Conservation (phyloP, 2,113 vertebrate species). For the Ondatra zibethicus region DNA sequence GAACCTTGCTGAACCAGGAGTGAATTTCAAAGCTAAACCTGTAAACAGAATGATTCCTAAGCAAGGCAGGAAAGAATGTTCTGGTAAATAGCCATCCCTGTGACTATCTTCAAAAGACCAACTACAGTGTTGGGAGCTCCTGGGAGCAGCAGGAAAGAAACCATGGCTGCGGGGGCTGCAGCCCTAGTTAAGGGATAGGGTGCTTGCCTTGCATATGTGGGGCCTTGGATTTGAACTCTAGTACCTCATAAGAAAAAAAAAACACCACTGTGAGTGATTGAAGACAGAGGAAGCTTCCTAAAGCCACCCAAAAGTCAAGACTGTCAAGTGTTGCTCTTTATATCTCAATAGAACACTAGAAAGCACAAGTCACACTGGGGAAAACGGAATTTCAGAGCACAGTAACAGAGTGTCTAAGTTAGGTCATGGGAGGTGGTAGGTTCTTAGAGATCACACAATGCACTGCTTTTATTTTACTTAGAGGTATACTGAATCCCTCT, state of each 20-base stretch:
- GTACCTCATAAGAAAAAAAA: background rate
- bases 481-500: background rate
- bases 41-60: background rate
- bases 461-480: background rate
- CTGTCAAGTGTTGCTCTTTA: background rate
- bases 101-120: constrained; percentile 42
- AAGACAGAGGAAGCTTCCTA: constrained; percentile 11
- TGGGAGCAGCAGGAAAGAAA: background rate
- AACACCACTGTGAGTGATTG: background rate
- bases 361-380: background rate
- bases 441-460: constrained; percentile 9
- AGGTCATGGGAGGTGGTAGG: background rate
- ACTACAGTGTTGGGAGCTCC: background rate
- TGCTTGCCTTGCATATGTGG: background rate
- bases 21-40: background rate
- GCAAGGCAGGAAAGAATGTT: background rate
- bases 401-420: background rate
- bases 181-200: background rate
- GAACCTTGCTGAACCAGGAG: background rate
- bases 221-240: background rate
- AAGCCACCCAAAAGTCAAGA: background rate
- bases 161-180: background rate
- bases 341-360: constrained; percentile 33
- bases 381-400: background rate
- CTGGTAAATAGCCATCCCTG: background rate